Conservation (phyloP, 2,888 invertebrate species). For the Macroteleia sp. region DNA sequence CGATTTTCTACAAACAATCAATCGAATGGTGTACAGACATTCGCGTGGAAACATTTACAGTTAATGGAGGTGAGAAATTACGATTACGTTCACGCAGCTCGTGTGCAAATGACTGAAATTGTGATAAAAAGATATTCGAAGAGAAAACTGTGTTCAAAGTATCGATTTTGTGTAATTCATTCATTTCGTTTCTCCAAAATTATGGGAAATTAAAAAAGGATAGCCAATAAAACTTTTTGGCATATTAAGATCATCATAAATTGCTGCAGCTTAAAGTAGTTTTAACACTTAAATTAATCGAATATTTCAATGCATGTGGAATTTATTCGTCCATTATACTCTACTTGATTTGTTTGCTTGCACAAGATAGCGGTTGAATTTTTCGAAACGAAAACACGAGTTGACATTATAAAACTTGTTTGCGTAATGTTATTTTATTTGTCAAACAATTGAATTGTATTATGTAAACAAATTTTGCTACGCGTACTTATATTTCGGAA, state of each 20-base stretch:
- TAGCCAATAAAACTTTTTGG: constrained; percentile 17
- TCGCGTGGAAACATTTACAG: too few relatives aligned
- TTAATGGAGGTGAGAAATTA: too few relatives aligned
- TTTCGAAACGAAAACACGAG: background rate
- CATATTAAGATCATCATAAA: constrained; percentile 30
- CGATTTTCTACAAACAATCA: too few relatives aligned
- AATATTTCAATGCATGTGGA: constrained; percentile 5
- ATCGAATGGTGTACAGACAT: too few relatives aligned
- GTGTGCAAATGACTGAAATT: too few relatives aligned
- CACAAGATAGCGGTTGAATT: background rate
- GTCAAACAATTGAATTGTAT: background rate
- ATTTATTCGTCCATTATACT: constrained; percentile 25
- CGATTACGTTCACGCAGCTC: too few relatives aligned
- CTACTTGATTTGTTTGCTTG: constrained; percentile 21
- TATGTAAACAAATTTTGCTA: background rate
- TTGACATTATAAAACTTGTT: background rate
- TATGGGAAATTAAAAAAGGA: constrained; percentile 24
- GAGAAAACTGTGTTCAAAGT: background rate
- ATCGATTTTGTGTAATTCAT: constrained; percentile 2
- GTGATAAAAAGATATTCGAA: too few relatives aligned
- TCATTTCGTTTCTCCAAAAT: background rate
- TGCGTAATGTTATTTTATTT: constrained; percentile 3
- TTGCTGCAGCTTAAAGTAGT: constrained; percentile 29
- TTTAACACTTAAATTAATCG: constrained; percentile 16
- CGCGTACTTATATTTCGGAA: background rate